A percentile compares a stretch with the other conserved stretches of the same genome.
Evolutionary conservation across 92 coral and sea anemone genomes (phyloP).

Genomic region (Plumapathes pennacea): DNA sequence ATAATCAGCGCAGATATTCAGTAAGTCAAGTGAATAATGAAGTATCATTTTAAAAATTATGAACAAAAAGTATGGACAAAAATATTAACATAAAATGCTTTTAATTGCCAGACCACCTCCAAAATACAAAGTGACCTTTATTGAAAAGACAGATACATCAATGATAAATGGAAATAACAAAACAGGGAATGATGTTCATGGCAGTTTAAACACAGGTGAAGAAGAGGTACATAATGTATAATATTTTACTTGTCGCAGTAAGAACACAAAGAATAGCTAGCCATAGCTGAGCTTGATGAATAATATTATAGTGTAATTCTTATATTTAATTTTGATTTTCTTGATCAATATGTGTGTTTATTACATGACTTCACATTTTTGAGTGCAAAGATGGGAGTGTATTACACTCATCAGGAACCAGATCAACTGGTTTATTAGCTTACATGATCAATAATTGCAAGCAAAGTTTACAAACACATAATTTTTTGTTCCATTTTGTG

Average conservation of each 20-base stretch:
- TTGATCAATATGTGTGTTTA: background rate
- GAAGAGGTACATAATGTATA: too few relatives aligned
- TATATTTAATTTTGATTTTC: too few relatives aligned
- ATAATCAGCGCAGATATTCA: slow-evolving; percentile 66
- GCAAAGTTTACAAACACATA: too few relatives aligned
- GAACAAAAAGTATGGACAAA: background rate
- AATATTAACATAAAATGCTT: background rate
- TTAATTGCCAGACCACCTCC: slow-evolving; percentile 36
- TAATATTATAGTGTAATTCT: too few relatives aligned
- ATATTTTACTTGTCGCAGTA: too few relatives aligned
- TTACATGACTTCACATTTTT: background rate
- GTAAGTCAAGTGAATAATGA: slow-evolving; percentile 11
- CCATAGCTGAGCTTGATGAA: too few relatives aligned
- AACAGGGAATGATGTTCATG: background rate
- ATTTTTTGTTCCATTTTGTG: too few relatives aligned
- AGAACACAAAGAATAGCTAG: too few relatives aligned
- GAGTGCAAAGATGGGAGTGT: background rate
- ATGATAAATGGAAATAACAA: background rate
- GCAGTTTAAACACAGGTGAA: background rate
- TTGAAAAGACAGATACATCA: background rate
- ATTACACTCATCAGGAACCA: background rate
- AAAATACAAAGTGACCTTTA: slow-evolving; percentile 42
- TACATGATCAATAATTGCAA: too few relatives aligned
- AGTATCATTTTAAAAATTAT: background rate
- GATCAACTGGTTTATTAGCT: too few relatives aligned